Percentiles rank a stretch among this genome's conserved stretches.
These are phyloP conservation scores for Brachyptera putata DNA, from an alignment of 2,888 invertebrate genomes.

Conservation along the genomic window DNA sequence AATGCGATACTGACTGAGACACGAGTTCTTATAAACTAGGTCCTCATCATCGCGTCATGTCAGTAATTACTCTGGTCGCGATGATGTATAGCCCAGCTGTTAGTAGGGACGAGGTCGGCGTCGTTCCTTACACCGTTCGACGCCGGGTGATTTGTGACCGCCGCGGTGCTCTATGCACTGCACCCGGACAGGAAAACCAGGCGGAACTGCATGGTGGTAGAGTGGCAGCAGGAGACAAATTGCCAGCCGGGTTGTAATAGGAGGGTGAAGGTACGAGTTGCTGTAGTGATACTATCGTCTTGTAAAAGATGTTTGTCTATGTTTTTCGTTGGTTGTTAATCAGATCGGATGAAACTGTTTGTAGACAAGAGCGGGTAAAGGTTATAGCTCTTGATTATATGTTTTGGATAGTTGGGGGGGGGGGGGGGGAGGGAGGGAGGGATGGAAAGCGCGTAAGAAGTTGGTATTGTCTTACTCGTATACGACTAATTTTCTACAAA, in stretches of 20 bases:
- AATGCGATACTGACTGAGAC: no score
- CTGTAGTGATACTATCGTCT: neutral
- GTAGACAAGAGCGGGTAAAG: no score
- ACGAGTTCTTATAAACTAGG: neutral
- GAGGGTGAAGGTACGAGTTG: slow-evolving; percentile 10
- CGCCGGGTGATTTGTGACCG: slow-evolving; percentile 25
- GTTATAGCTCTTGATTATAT: no score
- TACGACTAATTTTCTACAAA: no score
- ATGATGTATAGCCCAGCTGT: slow-evolving; percentile 15
- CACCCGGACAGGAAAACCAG: slow-evolving; percentile 6
- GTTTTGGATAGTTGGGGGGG: no score
- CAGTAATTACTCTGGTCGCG: slow-evolving; percentile 5
- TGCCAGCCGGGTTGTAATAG: neutral
- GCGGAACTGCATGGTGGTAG: neutral
- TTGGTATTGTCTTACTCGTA: no score
- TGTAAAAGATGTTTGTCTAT: neutral
- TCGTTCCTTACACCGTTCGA: slow-evolving; percentile 16
- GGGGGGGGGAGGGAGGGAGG: no score
- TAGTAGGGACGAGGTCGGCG: neutral
- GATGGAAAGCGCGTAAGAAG: no score
- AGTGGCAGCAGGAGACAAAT: slow-evolving; percentile 10
- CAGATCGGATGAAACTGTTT: neutral
- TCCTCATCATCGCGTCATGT: neutral
- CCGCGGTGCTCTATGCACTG: neutral
- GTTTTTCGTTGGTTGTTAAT: neutral